A percentile compares a stretch with the other conserved stretches of the same genome.
Evolutionary conservation across 2,888 invertebrate species (phyloP).

Genomic region (Chrysina gloriosa): DNA sequence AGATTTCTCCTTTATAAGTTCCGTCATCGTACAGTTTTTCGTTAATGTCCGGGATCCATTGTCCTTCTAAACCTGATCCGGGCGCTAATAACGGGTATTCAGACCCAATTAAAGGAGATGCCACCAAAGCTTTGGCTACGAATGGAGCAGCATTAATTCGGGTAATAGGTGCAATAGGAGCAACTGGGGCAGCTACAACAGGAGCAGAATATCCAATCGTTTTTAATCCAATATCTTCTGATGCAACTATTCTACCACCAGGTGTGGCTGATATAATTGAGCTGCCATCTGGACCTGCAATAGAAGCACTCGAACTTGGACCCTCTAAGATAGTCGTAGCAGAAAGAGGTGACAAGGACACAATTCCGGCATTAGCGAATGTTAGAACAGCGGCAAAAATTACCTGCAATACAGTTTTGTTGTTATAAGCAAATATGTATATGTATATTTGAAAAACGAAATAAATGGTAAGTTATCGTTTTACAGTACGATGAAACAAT

Average conservation of each 20-base stretch:
- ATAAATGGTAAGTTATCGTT: too few relatives aligned
- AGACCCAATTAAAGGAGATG: slow-evolving; percentile 43
- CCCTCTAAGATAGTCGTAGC: slow-evolving; percentile 44
- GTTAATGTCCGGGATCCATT: slow-evolving; percentile 52
- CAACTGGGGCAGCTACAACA: slow-evolving; percentile 34
- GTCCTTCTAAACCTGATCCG: slow-evolving; percentile 53
- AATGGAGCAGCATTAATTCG: slow-evolving; percentile 39
- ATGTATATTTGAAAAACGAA: too few relatives aligned
- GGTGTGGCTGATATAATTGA: slow-evolving; percentile 44
- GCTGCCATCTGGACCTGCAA: slow-evolving; percentile 47
- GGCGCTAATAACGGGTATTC: slow-evolving; percentile 50
- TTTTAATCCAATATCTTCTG: slow-evolving; percentile 32
- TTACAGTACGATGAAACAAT: too few relatives aligned
- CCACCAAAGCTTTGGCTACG: slow-evolving; percentile 40
- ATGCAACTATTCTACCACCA: slow-evolving; percentile 43
- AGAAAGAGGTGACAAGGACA: slow-evolving; percentile 41
- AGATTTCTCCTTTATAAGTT: slow-evolving; percentile 56
- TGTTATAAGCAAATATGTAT: too few relatives aligned
- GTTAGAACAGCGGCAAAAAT: slow-evolving; percentile 44
- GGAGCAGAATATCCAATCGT: slow-evolving; percentile 39
- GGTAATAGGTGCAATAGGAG: slow-evolving; percentile 32
- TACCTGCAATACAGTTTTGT: too few relatives aligned
- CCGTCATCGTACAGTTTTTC: slow-evolving; percentile 59
- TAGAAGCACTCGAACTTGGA: slow-evolving; percentile 45
- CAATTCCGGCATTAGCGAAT: slow-evolving; percentile 41